Percentiles rank a stretch among this genome's conserved stretches.
Conservation (phyloP, 1,140 invertebrate species). For the Lepidurus apus region DNA sequence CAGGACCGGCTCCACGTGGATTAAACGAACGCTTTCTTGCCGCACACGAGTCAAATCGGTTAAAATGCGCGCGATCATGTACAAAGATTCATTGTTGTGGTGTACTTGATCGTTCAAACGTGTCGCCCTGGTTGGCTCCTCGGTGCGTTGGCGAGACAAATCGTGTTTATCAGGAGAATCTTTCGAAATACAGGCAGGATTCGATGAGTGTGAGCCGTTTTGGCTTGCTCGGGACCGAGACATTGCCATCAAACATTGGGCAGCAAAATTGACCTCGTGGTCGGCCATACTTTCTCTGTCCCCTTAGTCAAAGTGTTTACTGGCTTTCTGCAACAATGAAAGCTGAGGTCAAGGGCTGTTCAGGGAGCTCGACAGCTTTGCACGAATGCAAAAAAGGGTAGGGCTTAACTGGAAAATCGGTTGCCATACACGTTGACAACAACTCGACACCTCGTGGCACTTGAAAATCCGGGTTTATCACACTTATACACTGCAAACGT, state of each 20-base stretch:
- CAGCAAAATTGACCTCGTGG: constrained; percentile 53
- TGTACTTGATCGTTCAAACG: constrained; percentile 25
- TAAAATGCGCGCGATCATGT: constrained; percentile 56
- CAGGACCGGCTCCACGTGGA: background rate
- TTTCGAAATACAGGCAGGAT: constrained; percentile 31
- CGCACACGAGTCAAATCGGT: constrained; percentile 54
- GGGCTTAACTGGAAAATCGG: background rate
- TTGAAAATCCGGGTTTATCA: background rate
- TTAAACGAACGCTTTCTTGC: constrained; percentile 48
- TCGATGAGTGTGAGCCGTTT: constrained; percentile 29
- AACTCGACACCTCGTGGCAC: background rate
- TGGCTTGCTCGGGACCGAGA: constrained; percentile 41
- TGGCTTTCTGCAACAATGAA: background rate
- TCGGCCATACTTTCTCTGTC: constrained; percentile 39
- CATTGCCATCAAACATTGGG: constrained; percentile 56
- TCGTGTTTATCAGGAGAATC: constrained; percentile 31
- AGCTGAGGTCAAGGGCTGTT: too few relatives aligned
- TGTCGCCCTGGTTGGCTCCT: constrained; percentile 31
- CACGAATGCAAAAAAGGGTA: background rate
- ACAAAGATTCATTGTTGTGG: constrained; percentile 44
- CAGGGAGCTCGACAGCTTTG: too few relatives aligned
- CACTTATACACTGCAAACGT: background rate
- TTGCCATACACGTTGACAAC: too few relatives aligned
- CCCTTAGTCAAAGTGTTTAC: background rate
- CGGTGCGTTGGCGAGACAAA: constrained; percentile 35